Base-by-base conservation (phyloP, 2,113 vertebrate genomes). In the Tyto alba region DNA sequence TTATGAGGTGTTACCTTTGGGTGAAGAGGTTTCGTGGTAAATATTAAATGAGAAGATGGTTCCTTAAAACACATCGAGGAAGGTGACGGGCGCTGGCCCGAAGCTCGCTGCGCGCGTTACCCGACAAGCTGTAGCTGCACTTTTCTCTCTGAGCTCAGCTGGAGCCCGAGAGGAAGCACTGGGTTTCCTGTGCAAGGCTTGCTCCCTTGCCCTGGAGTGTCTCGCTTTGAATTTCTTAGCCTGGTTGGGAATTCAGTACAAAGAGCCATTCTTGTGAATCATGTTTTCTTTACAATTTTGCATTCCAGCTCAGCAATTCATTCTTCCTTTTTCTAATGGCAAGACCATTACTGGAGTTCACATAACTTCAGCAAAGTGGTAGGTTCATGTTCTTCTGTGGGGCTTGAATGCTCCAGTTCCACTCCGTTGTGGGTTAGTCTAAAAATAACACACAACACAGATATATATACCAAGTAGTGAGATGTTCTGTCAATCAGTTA, bases 181-280 rank as follows among this genome's bases (percentile, higher is more conserved):
- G 92, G 91, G 92, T 97, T 98, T 97, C 96, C 97, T 95, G 95
- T 95, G 91, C 90, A 77, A 15, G 84, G 64, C 57, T 81, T 21
- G 41, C 64, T 94, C 82, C 93, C 64, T 59, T 81, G 83, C 73
- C 57, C 91, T 67, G 40, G n/a, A 81, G 41, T 56, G 82, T 85
- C 94, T 96, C 27, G 13, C 86, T 85, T 43, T 34, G 72, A 20
- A 19, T 93, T 94, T 71, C 84, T 66, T 36, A 78, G 86, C 50
- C 85, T 96, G 90, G 11, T 29, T 75, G 84, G 77, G 59, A 94
- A 74, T 94, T 79, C 16, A 45, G 64, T 62, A 96, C 93, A 97
- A 94, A 96, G 94, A 93, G 66, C 92, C 82, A 67, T 96, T 97
- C 88, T 96, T 87, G 56, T 86, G 89, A 83, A 63, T 91, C 43